A percentile compares a stretch with the other conserved stretches of the same genome.
These are phyloP conservation scores for Eumacrocentrus americanus DNA, from an alignment of 2,888 invertebrate genomes.

Conservation along the genomic window DNA sequence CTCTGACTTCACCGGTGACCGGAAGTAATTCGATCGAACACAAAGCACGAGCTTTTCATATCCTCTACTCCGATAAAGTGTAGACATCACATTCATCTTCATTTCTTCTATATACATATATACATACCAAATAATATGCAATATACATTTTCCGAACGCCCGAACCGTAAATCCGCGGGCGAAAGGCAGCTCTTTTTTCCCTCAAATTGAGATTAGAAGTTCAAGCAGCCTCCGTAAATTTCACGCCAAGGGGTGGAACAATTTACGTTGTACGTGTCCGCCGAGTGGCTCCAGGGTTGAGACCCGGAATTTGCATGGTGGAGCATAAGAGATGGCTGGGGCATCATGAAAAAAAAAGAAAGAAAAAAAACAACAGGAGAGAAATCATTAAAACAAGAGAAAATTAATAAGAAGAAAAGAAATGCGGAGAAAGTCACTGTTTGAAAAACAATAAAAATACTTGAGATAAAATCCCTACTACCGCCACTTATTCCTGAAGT, in stretches of 20 bases:
- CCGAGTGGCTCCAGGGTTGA: constrained; percentile 20
- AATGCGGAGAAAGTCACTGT: constrained; percentile 3
- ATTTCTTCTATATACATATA: not conserved
- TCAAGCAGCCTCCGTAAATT: constrained; percentile 27
- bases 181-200: constrained; percentile 7
- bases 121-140: not conserved
- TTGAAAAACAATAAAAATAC: constrained; percentile 27
- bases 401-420: not conserved
- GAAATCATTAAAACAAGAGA: not conserved
- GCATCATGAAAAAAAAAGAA: not conserved
- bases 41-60: not conserved
- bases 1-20: not conserved
- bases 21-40: not conserved
- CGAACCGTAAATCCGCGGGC: constrained; percentile 15
- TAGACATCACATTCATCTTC: not conserved
- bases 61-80: not conserved
- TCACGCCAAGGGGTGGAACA: constrained; percentile 22
- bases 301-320: constrained; percentile 23
- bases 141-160: constrained; percentile 13
- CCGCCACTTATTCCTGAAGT: constrained; percentile 6
- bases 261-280: constrained; percentile 30
- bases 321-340: constrained; percentile 5
- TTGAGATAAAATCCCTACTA: constrained; percentile 7
- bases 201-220: constrained; percentile 30
- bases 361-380: not conserved